phyloP scores from a whole-genome alignment of 2,797 vertebrate genomes.

The Cyclura pinguis region DNA sequence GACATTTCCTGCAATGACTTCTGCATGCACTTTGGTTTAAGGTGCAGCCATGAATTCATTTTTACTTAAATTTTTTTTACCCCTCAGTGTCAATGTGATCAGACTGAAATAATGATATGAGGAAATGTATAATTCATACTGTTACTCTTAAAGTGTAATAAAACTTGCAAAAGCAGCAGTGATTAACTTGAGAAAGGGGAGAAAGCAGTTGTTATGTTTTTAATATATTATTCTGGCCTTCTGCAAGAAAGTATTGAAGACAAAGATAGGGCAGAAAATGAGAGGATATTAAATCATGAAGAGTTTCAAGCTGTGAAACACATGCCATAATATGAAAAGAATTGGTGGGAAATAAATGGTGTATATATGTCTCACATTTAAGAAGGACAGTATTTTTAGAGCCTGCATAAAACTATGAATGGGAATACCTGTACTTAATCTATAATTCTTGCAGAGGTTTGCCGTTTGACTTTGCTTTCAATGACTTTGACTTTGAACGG shows the following conservation, averaged over 20 bases:
- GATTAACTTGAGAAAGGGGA: conserved; percentile 62
- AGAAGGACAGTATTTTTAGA: conserved; percentile 26
- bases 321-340: conserved; percentile 12
- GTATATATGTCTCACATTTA: conserved; percentile 28
- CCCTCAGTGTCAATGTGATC: conserved; percentile 69
- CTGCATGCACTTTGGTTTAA: conserved; percentile 66
- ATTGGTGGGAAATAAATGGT: conserved; percentile 35
- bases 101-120: conserved; percentile 57
- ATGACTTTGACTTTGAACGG: conserved; percentile 26
- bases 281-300: conserved; percentile 20
- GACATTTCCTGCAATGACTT: conserved; percentile 72
- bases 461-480: conserved; percentile 25
- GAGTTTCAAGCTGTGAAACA: conserved; percentile 16
- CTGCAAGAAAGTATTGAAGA: conserved; percentile 41
- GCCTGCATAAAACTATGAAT: conserved; percentile 8
- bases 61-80: conserved; percentile 68
- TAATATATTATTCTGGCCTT: conserved; percentile 58
- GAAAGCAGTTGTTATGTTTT: conserved; percentile 46
- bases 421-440: not conserved
- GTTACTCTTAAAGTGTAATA: conserved; percentile 53
- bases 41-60: conserved; percentile 62
- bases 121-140: conserved; percentile 64
- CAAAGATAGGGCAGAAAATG: conserved; percentile 35
- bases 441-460: not conserved
- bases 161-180: conserved; percentile 57